Base-by-base conservation (phyloP, 2,888 invertebrate species). In the Cistogaster globosa region DNA sequence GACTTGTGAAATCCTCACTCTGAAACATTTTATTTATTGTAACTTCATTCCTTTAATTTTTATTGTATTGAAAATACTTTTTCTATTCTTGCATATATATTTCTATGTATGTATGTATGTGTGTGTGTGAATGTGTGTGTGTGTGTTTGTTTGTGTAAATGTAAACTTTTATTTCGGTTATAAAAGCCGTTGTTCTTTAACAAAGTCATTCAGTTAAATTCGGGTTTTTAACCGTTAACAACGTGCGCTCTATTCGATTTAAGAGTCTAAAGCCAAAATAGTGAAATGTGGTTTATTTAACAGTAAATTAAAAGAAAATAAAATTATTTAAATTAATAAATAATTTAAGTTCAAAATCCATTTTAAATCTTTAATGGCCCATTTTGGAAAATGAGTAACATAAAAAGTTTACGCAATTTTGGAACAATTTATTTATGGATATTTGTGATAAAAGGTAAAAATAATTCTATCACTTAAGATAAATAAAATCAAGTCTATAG, bases 371-470 rank as follows among this genome's bases (percentile, higher is more conserved):
- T 85, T 68, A 69, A 81, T 85, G 84, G 84, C 63, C 77, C 72
- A 76, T 62, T 74, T 63, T 12, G 77, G 18, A 81, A 84, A 77
- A 81, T 78, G 68, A 68, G 78, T 63, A 18, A 74, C 36, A 74
- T 51, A 53, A 69, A 69, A 69, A 85, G 67, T 69, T 69, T 81
- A 20, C 57, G 81, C n/a, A 81, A 77, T 53, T 81, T 85, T 75
- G 77, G 74, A 69, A 85, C 77, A 20, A 57, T 81, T 69, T 81
- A 74, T 53, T 22, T 85, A 51, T 85, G 84, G 84, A 74, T 85
- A 74, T 81, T 85, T 78, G 71, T 67, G 11, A n/a, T 62, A 51
- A 57, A 74, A 81, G 84, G 84, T 85, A 85, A 82, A 69, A 72
- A 14, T 2, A 36, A 32, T 32, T 32, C 8, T 42, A 42, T 42